A percentile compares a stretch with the other conserved stretches of the same genome.
Evolutionary conservation across 2,888 invertebrate genomes (phyloP).

Genomic region (Nephrotoma flavescens): DNA sequence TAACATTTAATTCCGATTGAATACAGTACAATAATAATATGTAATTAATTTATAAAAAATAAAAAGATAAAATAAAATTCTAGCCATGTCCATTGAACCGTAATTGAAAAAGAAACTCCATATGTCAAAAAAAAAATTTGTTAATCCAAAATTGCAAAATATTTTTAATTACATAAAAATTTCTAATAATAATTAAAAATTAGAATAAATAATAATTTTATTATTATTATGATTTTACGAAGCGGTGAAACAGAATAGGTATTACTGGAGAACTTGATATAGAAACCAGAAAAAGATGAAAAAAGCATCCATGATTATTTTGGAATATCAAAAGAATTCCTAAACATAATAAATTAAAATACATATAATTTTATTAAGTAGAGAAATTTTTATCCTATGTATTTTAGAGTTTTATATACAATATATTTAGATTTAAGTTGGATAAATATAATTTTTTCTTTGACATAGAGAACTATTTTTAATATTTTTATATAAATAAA

Average conservation of each 20-base stretch:
- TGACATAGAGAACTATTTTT: conserved; percentile 4
- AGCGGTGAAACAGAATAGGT: neutral
- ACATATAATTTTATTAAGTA: neutral
- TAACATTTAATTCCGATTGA: neutral
- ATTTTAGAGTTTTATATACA: neutral
- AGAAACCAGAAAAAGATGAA: neutral
- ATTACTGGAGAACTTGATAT: neutral
- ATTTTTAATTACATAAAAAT: neutral
- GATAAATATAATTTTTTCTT: neutral
- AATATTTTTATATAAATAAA: conserved; percentile 4
- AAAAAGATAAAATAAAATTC: neutral
- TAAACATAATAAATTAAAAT: neutral
- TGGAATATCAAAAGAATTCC: neutral
- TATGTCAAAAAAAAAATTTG: neutral
- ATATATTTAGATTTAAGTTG: neutral
- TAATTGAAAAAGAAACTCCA: conserved; percentile 1
- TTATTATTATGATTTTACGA: neutral
- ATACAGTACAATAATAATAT: neutral
- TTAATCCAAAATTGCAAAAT: neutral
- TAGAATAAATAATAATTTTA: neutral
- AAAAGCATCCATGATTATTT: neutral
- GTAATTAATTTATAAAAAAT: neutral
- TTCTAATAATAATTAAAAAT: neutral
- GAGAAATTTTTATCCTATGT: neutral
- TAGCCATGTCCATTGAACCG: conserved; percentile 3